phyloP scores from a whole-genome alignment of 1,140 invertebrate genomes.

The Eriosoma lanigerum region DNA sequence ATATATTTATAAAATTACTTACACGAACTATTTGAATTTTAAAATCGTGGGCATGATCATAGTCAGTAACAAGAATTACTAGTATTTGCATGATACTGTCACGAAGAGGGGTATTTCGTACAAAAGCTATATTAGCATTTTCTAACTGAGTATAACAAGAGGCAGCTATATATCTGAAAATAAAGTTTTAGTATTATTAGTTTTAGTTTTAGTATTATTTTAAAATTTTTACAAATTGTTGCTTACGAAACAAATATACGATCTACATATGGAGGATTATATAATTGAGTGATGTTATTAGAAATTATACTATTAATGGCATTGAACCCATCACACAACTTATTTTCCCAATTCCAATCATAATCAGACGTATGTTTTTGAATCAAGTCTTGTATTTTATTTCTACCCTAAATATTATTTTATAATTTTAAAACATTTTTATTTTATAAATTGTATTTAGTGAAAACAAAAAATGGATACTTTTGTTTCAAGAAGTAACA shows the following conservation, averaged over 20 bases:
- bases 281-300: conserved; percentile 71
- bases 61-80: conserved; percentile 76
- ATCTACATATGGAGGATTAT: conserved; percentile 79
- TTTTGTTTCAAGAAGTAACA: conserved; percentile 53
- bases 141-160: conserved; percentile 56
- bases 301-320: conserved; percentile 68
- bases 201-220: no score
- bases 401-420: conserved; percentile 53
- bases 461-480: conserved; percentile 36
- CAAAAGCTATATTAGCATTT: conserved; percentile 54
- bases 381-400: conserved; percentile 50
- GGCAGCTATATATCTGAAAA: conserved; percentile 83
- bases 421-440: no score
- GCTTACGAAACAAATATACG: conserved; percentile 70
- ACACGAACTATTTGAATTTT: conserved; percentile 70
- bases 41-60: conserved; percentile 73
- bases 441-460: no score
- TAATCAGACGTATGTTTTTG: conserved; percentile 58
- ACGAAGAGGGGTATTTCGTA: conserved; percentile 67
- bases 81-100: conserved; percentile 76
- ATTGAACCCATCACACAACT: conserved; percentile 66
- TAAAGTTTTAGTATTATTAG: no score
- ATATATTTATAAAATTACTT: conserved; percentile 24
- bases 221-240: no score
- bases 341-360: conserved; percentile 63